phyloP scores from a whole-genome alignment of 2,888 invertebrate genomes.

The Punctoribates punctum region DNA sequence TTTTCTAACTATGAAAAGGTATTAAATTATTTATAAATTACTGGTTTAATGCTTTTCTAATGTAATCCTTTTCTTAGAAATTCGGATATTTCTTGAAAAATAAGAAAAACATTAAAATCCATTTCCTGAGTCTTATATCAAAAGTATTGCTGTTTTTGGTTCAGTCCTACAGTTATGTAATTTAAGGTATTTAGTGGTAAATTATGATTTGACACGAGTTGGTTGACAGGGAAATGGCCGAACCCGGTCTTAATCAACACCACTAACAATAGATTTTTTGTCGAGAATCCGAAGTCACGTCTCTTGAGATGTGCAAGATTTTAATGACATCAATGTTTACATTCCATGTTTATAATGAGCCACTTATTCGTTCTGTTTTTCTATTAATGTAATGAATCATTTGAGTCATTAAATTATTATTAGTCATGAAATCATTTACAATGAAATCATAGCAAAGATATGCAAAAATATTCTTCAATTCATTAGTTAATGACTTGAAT shows the following conservation, averaged over 20 bases:
- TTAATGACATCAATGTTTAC: too few relatives aligned
- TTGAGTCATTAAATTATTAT: background rate
- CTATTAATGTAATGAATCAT: background rate
- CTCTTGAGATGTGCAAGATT: too few relatives aligned
- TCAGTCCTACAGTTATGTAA: background rate
- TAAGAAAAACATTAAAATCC: background rate
- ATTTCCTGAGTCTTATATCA: conserved; percentile 9
- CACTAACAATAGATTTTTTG: background rate
- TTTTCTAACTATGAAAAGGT: background rate
- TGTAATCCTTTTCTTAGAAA: background rate
- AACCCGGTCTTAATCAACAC: background rate
- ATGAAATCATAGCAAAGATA: too few relatives aligned
- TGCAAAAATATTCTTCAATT: too few relatives aligned
- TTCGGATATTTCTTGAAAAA: background rate
- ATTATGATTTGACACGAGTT: conserved; percentile 1
- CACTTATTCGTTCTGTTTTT: too few relatives aligned
- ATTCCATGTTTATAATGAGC: too few relatives aligned
- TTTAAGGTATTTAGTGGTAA: background rate
- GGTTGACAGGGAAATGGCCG: background rate
- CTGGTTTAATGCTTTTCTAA: too few relatives aligned
- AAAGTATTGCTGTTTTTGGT: background rate
- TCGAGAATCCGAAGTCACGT: background rate
- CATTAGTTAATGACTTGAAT: too few relatives aligned
- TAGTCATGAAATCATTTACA: conserved; percentile 5
- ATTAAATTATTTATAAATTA: too few relatives aligned